Percentiles rank a stretch among this genome's conserved stretches.
Conservation (phyloP, 2,888 invertebrate genomes). For the Anorthoa munda region DNA sequence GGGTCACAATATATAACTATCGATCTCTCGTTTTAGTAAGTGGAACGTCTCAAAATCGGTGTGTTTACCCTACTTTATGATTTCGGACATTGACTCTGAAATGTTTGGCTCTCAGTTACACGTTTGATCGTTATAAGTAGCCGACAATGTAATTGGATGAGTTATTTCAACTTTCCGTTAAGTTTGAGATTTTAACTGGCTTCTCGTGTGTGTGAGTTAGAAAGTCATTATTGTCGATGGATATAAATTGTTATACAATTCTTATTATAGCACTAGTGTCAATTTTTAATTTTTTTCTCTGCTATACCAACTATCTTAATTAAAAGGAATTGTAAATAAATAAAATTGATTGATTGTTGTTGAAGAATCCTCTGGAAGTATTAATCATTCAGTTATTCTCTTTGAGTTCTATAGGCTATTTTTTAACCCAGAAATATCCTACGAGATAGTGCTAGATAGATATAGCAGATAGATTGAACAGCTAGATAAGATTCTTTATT, state of each 20-base stretch:
- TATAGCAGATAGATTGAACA: too few species aligned
- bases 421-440: background rate
- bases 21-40: constrained; percentile 73
- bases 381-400: too few species aligned
- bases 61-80: constrained; percentile 74
- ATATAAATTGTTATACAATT: background rate
- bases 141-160: constrained; percentile 57
- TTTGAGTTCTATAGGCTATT: too few species aligned
- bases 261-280: background rate
- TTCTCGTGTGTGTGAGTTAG: constrained; percentile 27
- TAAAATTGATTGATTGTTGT: too few species aligned
- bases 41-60: constrained; percentile 72
- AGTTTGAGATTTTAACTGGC: constrained; percentile 20
- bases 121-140: constrained; percentile 49
- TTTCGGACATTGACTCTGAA: constrained; percentile 64
- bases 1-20: constrained; percentile 69
- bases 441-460: too few species aligned
- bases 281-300: background rate
- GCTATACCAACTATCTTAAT: background rate
- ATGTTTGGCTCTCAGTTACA: constrained; percentile 55
- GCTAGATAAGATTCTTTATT: too few species aligned
- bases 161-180: constrained; percentile 61
- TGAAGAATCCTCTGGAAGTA: too few species aligned
- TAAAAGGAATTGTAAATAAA: background rate
- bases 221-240: constrained; percentile 17